Evolutionary conservation across 2,888 invertebrate species (phyloP).

Genomic region (Heteromurus nitidus): DNA sequence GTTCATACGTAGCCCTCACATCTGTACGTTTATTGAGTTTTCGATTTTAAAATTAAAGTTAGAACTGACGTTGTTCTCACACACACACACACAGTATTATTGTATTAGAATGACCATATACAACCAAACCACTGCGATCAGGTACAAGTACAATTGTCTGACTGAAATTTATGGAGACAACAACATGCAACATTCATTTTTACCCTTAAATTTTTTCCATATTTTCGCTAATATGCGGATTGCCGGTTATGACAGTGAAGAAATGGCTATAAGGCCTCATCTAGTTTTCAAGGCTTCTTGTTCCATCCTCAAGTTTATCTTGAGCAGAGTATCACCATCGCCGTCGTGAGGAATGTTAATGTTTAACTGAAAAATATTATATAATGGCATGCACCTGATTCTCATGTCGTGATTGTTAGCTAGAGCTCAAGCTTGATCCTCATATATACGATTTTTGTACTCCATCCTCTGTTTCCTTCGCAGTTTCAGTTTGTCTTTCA

Average conservation of each 20-base stretch:
- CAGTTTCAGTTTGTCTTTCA: not conserved
- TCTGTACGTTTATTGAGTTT: no score
- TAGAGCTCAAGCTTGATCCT: conserved; percentile 28
- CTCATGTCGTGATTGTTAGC: conserved; percentile 45
- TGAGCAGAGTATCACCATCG: not conserved
- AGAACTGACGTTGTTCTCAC: no score
- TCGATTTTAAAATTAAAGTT: no score
- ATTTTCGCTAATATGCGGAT: conserved; percentile 24
- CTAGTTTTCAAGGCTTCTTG: conserved; percentile 16
- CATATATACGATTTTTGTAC: no score
- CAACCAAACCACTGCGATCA: no score
- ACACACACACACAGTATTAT: no score
- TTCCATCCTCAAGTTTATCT: not conserved
- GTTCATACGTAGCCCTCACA: no score
- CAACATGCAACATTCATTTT: conserved; percentile 3
- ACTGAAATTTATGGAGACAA: conserved; percentile 16
- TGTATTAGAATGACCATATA: no score
- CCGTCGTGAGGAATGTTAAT: conserved; percentile 49
- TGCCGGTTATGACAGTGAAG: not conserved
- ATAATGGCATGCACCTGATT: conserved; percentile 20
- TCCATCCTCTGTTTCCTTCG: not conserved
- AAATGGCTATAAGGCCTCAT: not conserved
- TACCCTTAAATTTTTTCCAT: not conserved
- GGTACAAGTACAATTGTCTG: no score
- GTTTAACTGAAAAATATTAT: conserved; percentile 18